Conservation (phyloP, 2,888 invertebrate species). For the Spisula solida region DNA sequence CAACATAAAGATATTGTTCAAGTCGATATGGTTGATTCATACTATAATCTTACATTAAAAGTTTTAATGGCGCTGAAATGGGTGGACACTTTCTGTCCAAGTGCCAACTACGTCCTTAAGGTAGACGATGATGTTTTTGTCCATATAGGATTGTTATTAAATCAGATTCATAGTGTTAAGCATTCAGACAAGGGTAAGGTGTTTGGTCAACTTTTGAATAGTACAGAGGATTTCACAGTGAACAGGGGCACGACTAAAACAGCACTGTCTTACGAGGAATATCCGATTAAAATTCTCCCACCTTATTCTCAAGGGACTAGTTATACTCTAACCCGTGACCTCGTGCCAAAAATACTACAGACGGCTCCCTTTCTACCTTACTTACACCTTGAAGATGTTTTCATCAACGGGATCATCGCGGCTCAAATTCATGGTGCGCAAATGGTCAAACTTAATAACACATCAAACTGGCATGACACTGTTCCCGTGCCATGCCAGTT, state of each 20-base stretch:
- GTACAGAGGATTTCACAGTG: background rate
- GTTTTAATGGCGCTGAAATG: background rate
- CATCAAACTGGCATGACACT: background rate
- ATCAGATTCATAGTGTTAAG: background rate
- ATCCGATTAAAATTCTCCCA: background rate
- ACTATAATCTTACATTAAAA: constrained; percentile 26
- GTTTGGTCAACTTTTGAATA: background rate
- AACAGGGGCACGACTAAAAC: background rate
- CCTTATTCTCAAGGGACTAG: constrained; percentile 14
- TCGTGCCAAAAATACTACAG: constrained; percentile 3
- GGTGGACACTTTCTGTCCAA: background rate
- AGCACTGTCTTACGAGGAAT: background rate
- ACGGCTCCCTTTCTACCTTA: background rate
- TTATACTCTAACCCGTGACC: background rate
- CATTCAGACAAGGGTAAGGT: background rate
- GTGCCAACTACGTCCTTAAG: background rate
- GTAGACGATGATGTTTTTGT: constrained; percentile 8
- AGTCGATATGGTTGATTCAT: constrained; percentile 11
- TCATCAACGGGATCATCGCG: constrained; percentile 5
- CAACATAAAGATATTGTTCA: background rate
- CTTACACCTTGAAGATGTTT: constrained; percentile 10
- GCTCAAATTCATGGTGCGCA: background rate
- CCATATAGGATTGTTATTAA: background rate
- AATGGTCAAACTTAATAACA: background rate
- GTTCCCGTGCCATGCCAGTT: background rate